phyloP scores from a whole-genome alignment of 2,888 invertebrate species.

The Andrena fulva region DNA sequence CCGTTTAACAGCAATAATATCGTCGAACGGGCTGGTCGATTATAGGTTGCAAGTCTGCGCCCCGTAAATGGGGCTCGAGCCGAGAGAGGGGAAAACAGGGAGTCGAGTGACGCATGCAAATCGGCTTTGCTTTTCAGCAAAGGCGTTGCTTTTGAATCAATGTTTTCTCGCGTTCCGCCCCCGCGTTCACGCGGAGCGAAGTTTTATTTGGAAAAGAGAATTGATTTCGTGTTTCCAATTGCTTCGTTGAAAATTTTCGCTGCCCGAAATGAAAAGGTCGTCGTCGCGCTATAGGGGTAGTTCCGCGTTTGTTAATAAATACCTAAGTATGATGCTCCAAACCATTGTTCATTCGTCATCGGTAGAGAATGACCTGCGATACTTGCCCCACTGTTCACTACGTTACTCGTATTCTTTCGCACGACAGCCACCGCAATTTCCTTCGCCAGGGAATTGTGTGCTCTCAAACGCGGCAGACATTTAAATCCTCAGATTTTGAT shows the following conservation, averaged over 20 bases:
- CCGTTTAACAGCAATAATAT: conserved; percentile 33
- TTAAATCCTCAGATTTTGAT: too few relatives aligned
- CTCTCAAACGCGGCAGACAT: neutral
- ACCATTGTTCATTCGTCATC: neutral
- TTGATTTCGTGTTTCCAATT: conserved; percentile 4
- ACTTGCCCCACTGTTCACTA: neutral
- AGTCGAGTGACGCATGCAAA: conserved; percentile 56
- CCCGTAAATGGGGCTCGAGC: conserved; percentile 44
- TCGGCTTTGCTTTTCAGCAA: conserved; percentile 21
- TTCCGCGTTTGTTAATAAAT: neutral
- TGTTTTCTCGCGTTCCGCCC: conserved; percentile 59
- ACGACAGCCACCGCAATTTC: neutral
- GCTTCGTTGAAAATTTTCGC: conserved; percentile 10
- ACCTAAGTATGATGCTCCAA: too few relatives aligned
- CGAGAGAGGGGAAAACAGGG: neutral
- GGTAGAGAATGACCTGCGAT: neutral
- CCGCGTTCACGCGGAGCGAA: conserved; percentile 25
- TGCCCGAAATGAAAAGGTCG: neutral
- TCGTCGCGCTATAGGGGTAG: neutral
- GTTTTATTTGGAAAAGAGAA: conserved; percentile 9
- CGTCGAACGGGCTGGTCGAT: conserved; percentile 46
- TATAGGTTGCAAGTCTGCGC: conserved; percentile 46
- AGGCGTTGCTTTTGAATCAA: conserved; percentile 70
- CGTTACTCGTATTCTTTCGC: neutral
- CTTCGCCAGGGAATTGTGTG: neutral